Evolutionary conservation across 2,888 invertebrate species (phyloP), one percentile per base, ranked within the genome.

Genomic region (Pilophorus perplexus): DNA sequence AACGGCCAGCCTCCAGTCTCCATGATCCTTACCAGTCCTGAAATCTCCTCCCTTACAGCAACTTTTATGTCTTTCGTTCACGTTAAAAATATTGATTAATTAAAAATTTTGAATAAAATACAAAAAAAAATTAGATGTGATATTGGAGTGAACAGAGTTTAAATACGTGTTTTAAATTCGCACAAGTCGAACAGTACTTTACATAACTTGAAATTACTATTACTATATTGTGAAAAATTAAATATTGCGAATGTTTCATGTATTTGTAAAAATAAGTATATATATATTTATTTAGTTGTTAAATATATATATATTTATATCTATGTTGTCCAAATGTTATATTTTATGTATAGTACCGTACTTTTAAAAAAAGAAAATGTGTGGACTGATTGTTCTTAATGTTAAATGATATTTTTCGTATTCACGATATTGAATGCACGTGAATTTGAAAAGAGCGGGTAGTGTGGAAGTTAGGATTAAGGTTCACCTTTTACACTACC

Each of bases 401-500:
- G 33, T 52, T 40, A 27, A 59, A 59, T 28, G 27, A 59, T 59
- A 59, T 59, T 59, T 59, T 59, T 59, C 59, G 27, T 59, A 59
- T 18, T 42, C 59, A 42, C 59, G 14, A 25, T 18, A 40, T 33
- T 28, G 33, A 22, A 16, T 20, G 22, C 28, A 37, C 28, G 55
- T 55, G 20, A 55, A 55, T 38, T 33, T 38, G 14, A 38, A 52
- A 38, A 37, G 37, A n/a, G 55, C 55, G 33, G 37, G 55, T 55
- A 55, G 33, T 37, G 33, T 28, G 22, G 38, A 46, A 46, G 46
- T 25, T 46, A 46, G 46, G 37, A 12, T n/a, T 55, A 55, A 37
- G n/a, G n/a, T n/a, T n/a, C 37, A 18, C 20, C 37, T 28, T 55
- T 55, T 23, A 55, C 33, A 55, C 55, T 55, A 37, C 55, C 55